Conservation (phyloP, 2,797 vertebrate species). For the Simalia tracyae region DNA sequence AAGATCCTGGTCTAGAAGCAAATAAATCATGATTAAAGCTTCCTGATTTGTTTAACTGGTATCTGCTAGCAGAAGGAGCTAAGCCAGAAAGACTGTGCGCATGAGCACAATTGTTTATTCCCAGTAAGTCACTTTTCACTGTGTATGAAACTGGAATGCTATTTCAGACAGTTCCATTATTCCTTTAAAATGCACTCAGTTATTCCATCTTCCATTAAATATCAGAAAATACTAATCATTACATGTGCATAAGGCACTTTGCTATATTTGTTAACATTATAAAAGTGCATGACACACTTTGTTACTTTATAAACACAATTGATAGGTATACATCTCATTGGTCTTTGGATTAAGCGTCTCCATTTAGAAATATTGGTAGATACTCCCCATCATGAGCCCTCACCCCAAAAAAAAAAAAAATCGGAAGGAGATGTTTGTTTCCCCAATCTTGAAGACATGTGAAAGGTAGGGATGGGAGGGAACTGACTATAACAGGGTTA, state of each 20-base stretch:
- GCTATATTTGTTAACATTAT: background rate
- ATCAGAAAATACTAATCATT: background rate
- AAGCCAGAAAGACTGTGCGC: background rate
- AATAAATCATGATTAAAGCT: background rate
- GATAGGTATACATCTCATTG: constrained; percentile 25
- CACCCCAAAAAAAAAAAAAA: background rate
- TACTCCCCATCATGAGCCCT: background rate
- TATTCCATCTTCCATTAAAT: background rate
- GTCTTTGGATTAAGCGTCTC: background rate
- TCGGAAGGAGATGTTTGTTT: background rate
- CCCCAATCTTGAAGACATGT: background rate
- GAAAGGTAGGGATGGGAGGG: background rate
- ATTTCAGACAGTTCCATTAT: background rate
- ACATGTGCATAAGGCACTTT: constrained; percentile 4
- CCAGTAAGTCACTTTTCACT: background rate
- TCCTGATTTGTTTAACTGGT: background rate
- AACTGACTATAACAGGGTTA: background rate
- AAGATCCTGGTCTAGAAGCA: background rate
- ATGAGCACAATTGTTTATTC: background rate
- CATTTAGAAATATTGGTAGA: background rate
- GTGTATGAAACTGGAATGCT: fast-evolving
- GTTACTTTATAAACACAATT: constrained; percentile 14
- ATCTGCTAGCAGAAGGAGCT: background rate
- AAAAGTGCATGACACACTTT: background rate
- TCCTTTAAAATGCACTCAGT: fast-evolving